Base-by-base conservation (phyloP, 1,140 invertebrate genomes). In the Apolygus lucorum region DNA sequence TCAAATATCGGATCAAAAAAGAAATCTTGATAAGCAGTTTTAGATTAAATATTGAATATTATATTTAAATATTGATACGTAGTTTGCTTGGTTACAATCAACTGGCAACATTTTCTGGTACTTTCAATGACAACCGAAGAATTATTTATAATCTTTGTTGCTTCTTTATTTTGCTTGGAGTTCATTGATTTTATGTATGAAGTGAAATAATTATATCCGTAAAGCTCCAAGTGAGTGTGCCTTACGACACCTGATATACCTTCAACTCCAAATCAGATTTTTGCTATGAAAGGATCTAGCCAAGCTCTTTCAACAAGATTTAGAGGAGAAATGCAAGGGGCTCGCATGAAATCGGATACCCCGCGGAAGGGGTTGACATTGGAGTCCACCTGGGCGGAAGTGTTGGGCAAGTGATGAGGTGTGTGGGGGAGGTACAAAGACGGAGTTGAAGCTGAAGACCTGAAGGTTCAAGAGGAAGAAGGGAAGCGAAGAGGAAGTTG, bases 381-480 rank as follows among this genome's bases (percentile, higher is more conserved):
- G 34, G 34, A 42, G n/a, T 42, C 34, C 54, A 59, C 54, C 54
- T 59, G 54, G 54, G 54, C 64, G 27, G 27, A 66, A 66, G 25
- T 66, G 64, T 28, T 29, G 34, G 64, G 13, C 34, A 66, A 66
- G 8, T 49, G 25, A 25, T 2, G 64, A 28, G 25, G 26, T 28
- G 28, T 66, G 34, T 42, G 34, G 34, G 34, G 34, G 34, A 17
- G 34, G 34, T 17, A 42, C 34, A 42, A 42, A 42, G 34, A 42
- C 34, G 34, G 17, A 8, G 34, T 17, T 17, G 17, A 17, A 42
- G 34, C 4, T n/a, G 34, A 42, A 42, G 34, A 42, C 4, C 4
- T 42, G 34, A 42, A 17, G 17, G 4, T 42, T 17, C 34, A 42
- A 42, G 17, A 17, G n/a, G n/a, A n/a, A 42, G 34, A 42, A 42